Conservation (phyloP, 1,140 invertebrate species). For the Dreissena rostriformis region DNA sequence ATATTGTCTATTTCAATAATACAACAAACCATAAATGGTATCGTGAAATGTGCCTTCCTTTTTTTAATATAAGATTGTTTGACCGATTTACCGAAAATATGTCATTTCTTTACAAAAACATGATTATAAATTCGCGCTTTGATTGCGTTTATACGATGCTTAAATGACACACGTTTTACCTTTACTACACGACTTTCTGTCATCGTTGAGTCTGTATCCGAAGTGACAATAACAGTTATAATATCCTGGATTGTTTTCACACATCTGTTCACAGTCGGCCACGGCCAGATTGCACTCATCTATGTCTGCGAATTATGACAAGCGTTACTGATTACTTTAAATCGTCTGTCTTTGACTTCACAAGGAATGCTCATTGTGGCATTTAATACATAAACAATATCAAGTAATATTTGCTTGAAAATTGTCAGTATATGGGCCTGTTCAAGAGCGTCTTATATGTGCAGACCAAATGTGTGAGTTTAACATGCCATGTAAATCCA, state of each 20-base stretch:
- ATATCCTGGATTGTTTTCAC: background rate
- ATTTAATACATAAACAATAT: background rate
- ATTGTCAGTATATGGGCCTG: background rate
- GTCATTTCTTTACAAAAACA: too few relatives aligned
- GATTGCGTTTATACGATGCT: too few relatives aligned
- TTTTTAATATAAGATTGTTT: too few relatives aligned
- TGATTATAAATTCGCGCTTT: too few relatives aligned
- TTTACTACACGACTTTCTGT: constrained; percentile 23
- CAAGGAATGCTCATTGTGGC: background rate
- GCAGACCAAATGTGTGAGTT: background rate
- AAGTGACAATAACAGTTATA: constrained; percentile 32
- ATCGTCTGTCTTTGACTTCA: background rate
- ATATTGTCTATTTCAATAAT: background rate
- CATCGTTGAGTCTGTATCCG: constrained; percentile 27
- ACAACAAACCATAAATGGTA: too few relatives aligned
- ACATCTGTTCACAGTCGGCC: constrained; percentile 23
- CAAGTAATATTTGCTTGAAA: background rate
- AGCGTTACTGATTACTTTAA: too few relatives aligned
- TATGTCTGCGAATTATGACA: constrained; percentile 13
- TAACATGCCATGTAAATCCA: background rate
- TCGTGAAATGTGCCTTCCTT: too few relatives aligned
- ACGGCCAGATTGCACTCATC: constrained; percentile 3
- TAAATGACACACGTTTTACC: background rate
- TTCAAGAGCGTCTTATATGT: background rate
- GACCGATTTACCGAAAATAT: too few relatives aligned